Base-by-base conservation (phyloP, 2,888 invertebrate species). In the Pristionchus exspectatus region DNA sequence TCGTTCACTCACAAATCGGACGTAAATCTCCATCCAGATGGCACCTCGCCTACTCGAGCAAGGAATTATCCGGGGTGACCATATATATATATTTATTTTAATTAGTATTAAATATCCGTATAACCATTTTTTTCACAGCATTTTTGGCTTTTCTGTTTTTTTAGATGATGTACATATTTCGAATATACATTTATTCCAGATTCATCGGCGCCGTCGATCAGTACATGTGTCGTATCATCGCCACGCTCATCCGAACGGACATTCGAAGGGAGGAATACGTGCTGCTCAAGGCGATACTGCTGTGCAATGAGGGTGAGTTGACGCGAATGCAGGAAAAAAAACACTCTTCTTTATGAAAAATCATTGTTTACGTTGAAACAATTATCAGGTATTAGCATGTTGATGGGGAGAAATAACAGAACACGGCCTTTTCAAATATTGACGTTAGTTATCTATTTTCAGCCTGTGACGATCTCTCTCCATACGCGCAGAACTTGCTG, bases 171-270 rank as follows among this genome's bases (percentile, higher is more conserved):
- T 4, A 44, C 7, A 50, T 83, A 16, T 83, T 54, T 14, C 9
- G 44, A 44, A 83, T n/a, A 83, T n/a, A 14, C 38, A 33, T 74
- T n/a, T 50, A 38, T 87, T 87, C 27, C 69, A 87, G 87, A 24
- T 87, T 69, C 50, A 87, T 87, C 63, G 87, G 87, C 3, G 87
- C 44, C 0, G 69, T 69, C 27, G 87, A 87, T 21, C 87, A 69
- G 69, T 87, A 87, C 50, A 66, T 87, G 87, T 87, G 87, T 50
- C 63, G 69, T n/a, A 69, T 87, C 44, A 87, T 87, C 87, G 87
- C 87, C 16, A 69, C 87, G 1, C 44, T 66, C 12, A 87, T 87
- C 24, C 69, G 50, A 14, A 44, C 27, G 16, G 30, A 44, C 2
- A 50, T 87, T 2, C 14, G 69, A 24, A 66, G 21, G 50, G 87